These are phyloP conservation scores for Eumerus sabulonum DNA, from an alignment of 2,888 invertebrate species.

Conservation along the genomic window DNA sequence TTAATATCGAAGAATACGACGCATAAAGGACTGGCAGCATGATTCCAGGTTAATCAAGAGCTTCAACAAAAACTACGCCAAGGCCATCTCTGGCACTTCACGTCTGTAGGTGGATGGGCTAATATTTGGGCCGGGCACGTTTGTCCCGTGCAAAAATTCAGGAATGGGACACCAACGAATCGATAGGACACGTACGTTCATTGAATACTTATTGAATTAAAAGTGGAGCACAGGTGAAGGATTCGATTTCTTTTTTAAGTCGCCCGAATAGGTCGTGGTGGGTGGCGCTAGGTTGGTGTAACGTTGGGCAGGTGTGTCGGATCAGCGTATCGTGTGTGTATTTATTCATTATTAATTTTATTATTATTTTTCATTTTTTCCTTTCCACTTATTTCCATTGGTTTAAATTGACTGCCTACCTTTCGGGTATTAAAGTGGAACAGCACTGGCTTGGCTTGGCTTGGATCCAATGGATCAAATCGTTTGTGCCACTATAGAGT, in stretches of 20 bases:
- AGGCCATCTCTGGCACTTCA: slow-evolving; percentile 32
- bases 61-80: slow-evolving; percentile 60
- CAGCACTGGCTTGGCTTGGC: slow-evolving; percentile 31
- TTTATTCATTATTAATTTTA: slow-evolving; percentile 66
- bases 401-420: background rate
- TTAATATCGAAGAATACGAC: too few relatives aligned
- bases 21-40: background rate
- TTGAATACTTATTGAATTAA: slow-evolving; percentile 65
- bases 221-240: slow-evolving; percentile 56
- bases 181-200: slow-evolving; percentile 43
- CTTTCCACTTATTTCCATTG: background rate
- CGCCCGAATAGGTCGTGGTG: background rate
- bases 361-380: slow-evolving; percentile 42
- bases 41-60: slow-evolving; percentile 63
- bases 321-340: slow-evolving; percentile 32
- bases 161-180: slow-evolving; percentile 19
- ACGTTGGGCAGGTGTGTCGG: background rate
- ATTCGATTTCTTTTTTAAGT: slow-evolving; percentile 9
- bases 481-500: slow-evolving; percentile 56
- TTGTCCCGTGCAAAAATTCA: slow-evolving; percentile 29
- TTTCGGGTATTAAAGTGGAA: slow-evolving; percentile 31
- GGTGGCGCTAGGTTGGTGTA: background rate
- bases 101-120: slow-evolving; percentile 40
- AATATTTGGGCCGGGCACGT: too few relatives aligned
- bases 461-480: slow-evolving; percentile 57